Conservation (phyloP, 2,888 invertebrate genomes). For the Lasioglossum vierecki region DNA sequence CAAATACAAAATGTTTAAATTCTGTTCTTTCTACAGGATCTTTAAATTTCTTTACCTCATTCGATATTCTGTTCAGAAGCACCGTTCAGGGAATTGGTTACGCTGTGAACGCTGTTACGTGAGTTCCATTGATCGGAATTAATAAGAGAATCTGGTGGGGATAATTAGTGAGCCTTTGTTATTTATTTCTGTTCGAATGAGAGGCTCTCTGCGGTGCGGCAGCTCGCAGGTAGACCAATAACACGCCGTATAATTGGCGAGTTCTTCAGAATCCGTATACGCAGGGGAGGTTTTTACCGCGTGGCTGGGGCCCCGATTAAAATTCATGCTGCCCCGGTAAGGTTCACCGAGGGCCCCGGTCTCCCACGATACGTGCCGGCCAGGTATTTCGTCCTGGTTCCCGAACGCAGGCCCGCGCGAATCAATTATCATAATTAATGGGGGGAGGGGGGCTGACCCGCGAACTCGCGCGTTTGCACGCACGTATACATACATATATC, state of each 20-base stretch:
- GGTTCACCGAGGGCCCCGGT: not conserved
- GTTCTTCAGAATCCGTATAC: not conserved
- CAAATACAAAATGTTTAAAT: no score
- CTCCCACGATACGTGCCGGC: constrained; percentile 24
- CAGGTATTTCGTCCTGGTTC: constrained; percentile 48
- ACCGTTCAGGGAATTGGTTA: not conserved
- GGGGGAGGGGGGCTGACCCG: constrained; percentile 48
- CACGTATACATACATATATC: constrained; percentile 36
- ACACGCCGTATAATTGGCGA: not conserved
- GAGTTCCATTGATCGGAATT: not conserved
- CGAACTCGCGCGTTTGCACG: constrained; percentile 68
- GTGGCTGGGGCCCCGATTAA: constrained; percentile 19
- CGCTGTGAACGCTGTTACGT: no score
- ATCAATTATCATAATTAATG: constrained; percentile 79
- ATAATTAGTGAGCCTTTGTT: not conserved
- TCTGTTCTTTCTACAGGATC: no score
- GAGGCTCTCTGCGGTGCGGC: no score
- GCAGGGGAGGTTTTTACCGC: constrained; percentile 1
- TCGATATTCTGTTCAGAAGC: not conserved
- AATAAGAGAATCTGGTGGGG: not conserved
- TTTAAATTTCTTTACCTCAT: not conserved
- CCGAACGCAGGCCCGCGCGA: constrained; percentile 58
- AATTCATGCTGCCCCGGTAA: constrained; percentile 28
- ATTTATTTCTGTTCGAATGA: not conserved
- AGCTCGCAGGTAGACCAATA: not conserved